Evolutionary conservation across 2,888 invertebrate species (phyloP), one percentile per base, ranked within the genome.

Genomic region (Heliconius ismenius): DNA sequence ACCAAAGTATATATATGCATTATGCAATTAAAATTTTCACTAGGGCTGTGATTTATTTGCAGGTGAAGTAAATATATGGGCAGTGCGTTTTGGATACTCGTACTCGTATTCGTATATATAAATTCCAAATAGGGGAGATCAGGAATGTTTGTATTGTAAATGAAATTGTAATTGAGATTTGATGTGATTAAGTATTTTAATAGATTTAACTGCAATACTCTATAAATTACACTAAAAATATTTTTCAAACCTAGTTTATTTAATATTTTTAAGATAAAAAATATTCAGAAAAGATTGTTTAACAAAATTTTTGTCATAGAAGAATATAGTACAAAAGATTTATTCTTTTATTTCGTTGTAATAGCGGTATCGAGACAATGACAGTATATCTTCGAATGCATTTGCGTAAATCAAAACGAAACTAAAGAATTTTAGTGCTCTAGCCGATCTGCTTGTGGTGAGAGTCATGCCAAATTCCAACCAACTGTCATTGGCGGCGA

Each of bases 401-500:
- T 81, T 81, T 81, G 83, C 84, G 79, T 75, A 81, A 81, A 79
- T 81, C 78, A 79, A 78, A 81, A 75, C 75, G 65, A 49, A 72
- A 72, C 73, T 69, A 77, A 78, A 79, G 76, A 79, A 74, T 63
- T 63, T 65, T 73, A 73, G 63, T 76, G 72, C 76, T 63, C 79
- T 72, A 67, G 74, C 74, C 77, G 72, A 79, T 87, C 83, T 88
- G 86, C 86, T 88, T 89, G 89, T 84, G 89, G 90, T 84, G 83
- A 83, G 82, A 79, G 81, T 77, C 78, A 80, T 80, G 78, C 78
- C 79, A 76, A 79, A 81, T 75, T 74, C 79, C 79, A 82, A 84
- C 84, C 82, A 89, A 87, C 90, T 92, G 93, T 93, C 93, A 92
- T 90, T 88, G 87, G 88, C 86, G 85, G 89, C 92, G 91, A 93